Evolutionary conservation across 2,113 vertebrate genomes (phyloP).

Genomic region (Colius striatus): DNA sequence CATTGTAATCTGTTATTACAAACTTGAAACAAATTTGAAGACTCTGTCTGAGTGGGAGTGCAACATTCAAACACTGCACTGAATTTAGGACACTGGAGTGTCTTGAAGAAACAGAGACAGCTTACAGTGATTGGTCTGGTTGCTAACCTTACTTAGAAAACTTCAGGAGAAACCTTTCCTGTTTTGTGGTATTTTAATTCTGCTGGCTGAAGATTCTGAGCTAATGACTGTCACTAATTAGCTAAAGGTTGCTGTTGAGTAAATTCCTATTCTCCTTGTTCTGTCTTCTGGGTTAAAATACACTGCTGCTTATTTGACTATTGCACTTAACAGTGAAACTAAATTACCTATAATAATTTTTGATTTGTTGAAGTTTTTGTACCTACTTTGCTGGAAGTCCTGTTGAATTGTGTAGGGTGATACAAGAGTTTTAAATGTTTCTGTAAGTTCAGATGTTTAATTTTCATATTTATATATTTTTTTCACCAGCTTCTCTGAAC

Average conservation of each 20-base stretch:
- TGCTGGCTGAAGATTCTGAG: neutral
- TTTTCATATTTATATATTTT: neutral
- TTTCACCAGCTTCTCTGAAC: neutral
- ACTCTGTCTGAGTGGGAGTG: neutral
- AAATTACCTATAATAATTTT: neutral
- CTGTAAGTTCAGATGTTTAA: neutral
- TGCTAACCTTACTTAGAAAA: neutral
- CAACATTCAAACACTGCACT: neutral
- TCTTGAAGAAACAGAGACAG: neutral
- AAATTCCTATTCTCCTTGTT: neutral
- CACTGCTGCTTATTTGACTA: neutral
- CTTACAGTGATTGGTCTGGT: neutral
- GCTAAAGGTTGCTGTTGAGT: neutral
- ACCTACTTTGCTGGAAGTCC: neutral
- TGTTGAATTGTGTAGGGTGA: neutral
- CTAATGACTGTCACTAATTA: conserved; percentile 10
- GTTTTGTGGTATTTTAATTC: neutral
- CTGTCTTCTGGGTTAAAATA: conserved; percentile 13
- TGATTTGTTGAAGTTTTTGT: neutral
- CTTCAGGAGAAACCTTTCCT: neutral
- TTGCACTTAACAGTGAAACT: neutral
- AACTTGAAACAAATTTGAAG: conserved; percentile 20
- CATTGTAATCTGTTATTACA: neutral
- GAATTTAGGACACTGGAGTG: neutral
- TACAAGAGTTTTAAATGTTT: neutral